Conservation (phyloP, 2,888 invertebrate species). For the Halocaridina rubra region DNA sequence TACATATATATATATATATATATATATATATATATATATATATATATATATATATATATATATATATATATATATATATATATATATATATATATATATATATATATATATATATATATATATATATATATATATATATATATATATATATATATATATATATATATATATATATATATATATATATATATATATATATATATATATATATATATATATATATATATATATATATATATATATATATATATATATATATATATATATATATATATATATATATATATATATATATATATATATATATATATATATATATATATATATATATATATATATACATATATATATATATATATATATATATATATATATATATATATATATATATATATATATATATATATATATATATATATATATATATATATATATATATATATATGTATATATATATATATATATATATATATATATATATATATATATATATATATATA, state of each 20-base stretch:
- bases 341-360: background rate
- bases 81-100: background rate
- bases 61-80: background rate
- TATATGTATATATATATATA: background rate
- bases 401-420: slow-evolving; percentile 5
- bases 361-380: slow-evolving; percentile 5
- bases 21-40: background rate
- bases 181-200: background rate
- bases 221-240: background rate
- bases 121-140: background rate
- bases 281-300: background rate
- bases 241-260: slow-evolving; percentile 8
- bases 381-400: slow-evolving; percentile 5
- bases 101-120: background rate
- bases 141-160: background rate
- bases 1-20: slow-evolving; percentile 8
- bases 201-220: background rate
- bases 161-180: background rate
- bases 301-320: background rate
- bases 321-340: background rate
- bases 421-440: background rate
- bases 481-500: background rate
- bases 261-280: background rate
- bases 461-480: background rate
- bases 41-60: background rate